These are phyloP conservation scores for Pyrrhosoma nymphula DNA, from an alignment of 2,888 invertebrate species.

Conservation along the genomic window DNA sequence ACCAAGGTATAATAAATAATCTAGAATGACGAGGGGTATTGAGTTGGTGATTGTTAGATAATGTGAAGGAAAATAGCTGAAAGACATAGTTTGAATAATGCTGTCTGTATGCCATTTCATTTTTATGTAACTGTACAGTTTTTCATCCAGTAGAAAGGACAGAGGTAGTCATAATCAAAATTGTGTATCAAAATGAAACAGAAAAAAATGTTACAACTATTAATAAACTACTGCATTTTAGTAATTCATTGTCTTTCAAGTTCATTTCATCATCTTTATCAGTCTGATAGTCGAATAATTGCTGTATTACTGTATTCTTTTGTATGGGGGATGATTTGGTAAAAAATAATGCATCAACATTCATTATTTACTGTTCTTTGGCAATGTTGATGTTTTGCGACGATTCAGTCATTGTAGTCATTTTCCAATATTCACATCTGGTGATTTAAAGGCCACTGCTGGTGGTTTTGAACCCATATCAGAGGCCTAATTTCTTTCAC, in stretches of 20 bases:
- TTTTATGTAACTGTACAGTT: slow-evolving; percentile 33
- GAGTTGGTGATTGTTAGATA: slow-evolving; percentile 39
- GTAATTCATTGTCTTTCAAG: neutral
- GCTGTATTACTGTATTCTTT: too few species aligned
- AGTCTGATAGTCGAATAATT: neutral
- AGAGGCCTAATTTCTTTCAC: too few species aligned
- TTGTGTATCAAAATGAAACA: slow-evolving; percentile 26
- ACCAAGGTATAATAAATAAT: slow-evolving; percentile 7
- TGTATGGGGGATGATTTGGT: too few species aligned
- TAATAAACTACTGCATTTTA: slow-evolving; percentile 28
- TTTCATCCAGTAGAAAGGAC: slow-evolving; percentile 31
- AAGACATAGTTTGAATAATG: slow-evolving; percentile 49
- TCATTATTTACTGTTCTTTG: too few species aligned
- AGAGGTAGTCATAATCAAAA: slow-evolving; percentile 31
- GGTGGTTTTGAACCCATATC: too few species aligned
- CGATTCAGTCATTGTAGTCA: too few species aligned
- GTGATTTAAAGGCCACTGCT: too few species aligned
- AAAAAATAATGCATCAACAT: too few species aligned
- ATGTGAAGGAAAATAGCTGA: slow-evolving; percentile 30
- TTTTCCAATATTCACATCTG: too few species aligned
- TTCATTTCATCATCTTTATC: neutral
- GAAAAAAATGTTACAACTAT: slow-evolving; percentile 30
- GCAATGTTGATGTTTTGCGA: too few species aligned
- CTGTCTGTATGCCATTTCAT: slow-evolving; percentile 47
- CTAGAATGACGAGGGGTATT: slow-evolving; percentile 15